Percentiles rank a stretch among this genome's conserved stretches.
phyloP scores from a whole-genome alignment of 1,140 invertebrate species.

The Ctenoplectra terminalis region DNA sequence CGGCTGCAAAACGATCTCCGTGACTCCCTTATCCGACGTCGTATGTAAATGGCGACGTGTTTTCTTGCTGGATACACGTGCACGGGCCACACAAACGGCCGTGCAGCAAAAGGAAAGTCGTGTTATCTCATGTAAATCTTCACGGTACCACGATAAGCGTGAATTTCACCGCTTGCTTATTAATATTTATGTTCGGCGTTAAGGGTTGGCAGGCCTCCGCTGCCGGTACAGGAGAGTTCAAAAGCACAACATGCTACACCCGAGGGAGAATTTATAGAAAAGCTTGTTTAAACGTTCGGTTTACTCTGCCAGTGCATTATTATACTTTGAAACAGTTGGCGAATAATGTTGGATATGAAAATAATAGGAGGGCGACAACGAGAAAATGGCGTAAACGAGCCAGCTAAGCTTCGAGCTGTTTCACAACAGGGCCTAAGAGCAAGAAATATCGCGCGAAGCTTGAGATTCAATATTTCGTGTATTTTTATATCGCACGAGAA shows the following conservation, averaged over 20 bases:
- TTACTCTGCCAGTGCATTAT: background rate
- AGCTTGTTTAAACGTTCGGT: background rate
- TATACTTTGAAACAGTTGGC: too few species aligned
- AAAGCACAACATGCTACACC: too few species aligned
- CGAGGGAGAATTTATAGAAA: background rate
- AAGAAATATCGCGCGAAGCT: too few species aligned
- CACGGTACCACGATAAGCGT: constrained; percentile 80
- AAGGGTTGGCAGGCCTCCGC: constrained; percentile 61
- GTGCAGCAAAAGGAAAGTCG: constrained; percentile 72
- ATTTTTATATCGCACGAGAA: too few species aligned
- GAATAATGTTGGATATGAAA: too few species aligned
- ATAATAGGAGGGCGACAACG: too few species aligned
- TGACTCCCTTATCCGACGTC: constrained; percentile 69
- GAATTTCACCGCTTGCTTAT: constrained; percentile 79
- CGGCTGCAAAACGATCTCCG: constrained; percentile 69
- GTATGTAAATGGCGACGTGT: constrained; percentile 71
- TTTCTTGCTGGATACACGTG: constrained; percentile 60
- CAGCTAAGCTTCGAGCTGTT: too few species aligned
- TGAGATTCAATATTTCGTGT: too few species aligned
- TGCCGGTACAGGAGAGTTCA: constrained; percentile 68
- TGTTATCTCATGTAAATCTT: constrained; percentile 80
- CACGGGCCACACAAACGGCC: constrained; percentile 50
- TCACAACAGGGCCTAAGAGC: too few species aligned
- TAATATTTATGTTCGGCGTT: constrained; percentile 79
- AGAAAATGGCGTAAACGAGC: too few species aligned